Evolutionary conservation across 2,113 vertebrate genomes (phyloP), one percentile per base, ranked within the genome.

Genomic region (Spheniscus mendiculus): DNA sequence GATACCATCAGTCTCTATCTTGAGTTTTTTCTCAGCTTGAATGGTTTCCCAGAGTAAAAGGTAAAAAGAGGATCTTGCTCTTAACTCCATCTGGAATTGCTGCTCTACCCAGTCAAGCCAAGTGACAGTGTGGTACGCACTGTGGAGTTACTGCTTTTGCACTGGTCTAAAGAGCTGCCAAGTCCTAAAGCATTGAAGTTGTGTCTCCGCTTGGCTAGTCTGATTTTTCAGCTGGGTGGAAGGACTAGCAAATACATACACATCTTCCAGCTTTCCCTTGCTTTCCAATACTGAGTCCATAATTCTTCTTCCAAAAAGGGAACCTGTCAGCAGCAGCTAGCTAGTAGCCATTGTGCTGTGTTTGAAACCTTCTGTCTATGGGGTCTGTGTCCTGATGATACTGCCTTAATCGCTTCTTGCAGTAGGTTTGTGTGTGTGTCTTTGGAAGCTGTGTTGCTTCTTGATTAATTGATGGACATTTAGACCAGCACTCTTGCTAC

Each of bases 381-480:
- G 83, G 62, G 30, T 65, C 69, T 84, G 65, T 79, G 20, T 89
- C 89, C 74, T 79, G 89, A 45, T 80, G 76, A 76, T 89, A 72
- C 4, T 6, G 34, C 87, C 65, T 89, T 91, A 59, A 89, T 81
- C 3, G 4, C 58, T 72, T 89, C 84, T 36, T 40, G 72, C 49
- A 45, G 19, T 29, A 83, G 76, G 79, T 85, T 83, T 58, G 36
- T 34, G 13, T 50, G 45, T 93, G 65, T 87, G 38, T 89, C 42
- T 83, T 70, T n/a, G n/a, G 70, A 94, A 83, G 70, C 89, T 62
- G 59, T 85, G 77, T 53, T 94, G 59, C 78, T 93, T 58, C 89
- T 87, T 96, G 89, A 82, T 96, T 91, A 97, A 96, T 38, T 61
- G 87, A 83, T 36, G 63, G 66, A 38, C 26, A 6, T 82, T 94